Conservation (phyloP, 2,797 vertebrate species). For the Triplophysa yarkandensis region DNA sequence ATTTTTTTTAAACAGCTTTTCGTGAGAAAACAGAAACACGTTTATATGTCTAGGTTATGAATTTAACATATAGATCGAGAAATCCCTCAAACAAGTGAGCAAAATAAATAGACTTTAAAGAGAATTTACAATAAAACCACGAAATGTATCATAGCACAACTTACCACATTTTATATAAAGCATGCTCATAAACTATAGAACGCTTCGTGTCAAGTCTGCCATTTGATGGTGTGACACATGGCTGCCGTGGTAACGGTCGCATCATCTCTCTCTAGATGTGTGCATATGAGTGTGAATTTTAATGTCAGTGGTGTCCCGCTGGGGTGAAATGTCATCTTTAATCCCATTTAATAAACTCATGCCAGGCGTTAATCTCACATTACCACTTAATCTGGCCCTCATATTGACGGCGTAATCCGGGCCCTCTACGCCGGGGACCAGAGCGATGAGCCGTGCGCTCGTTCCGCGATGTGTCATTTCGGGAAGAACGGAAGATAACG, state of each 20-base stretch:
- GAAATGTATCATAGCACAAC: too few species aligned
- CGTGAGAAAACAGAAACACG: too few species aligned
- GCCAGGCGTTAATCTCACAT: slow-evolving; percentile 77
- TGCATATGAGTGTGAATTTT: slow-evolving; percentile 62
- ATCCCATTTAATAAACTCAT: slow-evolving; percentile 78
- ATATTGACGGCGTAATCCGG: slow-evolving; percentile 66
- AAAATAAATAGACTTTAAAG: too few species aligned
- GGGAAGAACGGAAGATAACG: slow-evolving; percentile 68
- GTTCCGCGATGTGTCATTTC: slow-evolving; percentile 58
- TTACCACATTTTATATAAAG: neutral
- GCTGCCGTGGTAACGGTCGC: slow-evolving; percentile 21
- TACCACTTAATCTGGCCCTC: slow-evolving; percentile 76
- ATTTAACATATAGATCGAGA: too few species aligned
- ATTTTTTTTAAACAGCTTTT: too few species aligned
- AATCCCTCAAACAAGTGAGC: too few species aligned
- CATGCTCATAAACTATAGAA: neutral
- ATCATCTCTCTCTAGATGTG: neutral
- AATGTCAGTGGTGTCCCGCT: slow-evolving; percentile 58
- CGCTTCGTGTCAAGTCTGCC: neutral
- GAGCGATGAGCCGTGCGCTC: slow-evolving; percentile 36
- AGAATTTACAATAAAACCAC: too few species aligned
- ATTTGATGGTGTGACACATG: neutral
- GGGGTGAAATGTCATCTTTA: slow-evolving; percentile 73
- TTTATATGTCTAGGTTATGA: too few species aligned
- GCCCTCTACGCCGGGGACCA: slow-evolving; percentile 28